phyloP scores from a whole-genome alignment of 2,888 invertebrate species.

The Amphiduros pacificus region DNA sequence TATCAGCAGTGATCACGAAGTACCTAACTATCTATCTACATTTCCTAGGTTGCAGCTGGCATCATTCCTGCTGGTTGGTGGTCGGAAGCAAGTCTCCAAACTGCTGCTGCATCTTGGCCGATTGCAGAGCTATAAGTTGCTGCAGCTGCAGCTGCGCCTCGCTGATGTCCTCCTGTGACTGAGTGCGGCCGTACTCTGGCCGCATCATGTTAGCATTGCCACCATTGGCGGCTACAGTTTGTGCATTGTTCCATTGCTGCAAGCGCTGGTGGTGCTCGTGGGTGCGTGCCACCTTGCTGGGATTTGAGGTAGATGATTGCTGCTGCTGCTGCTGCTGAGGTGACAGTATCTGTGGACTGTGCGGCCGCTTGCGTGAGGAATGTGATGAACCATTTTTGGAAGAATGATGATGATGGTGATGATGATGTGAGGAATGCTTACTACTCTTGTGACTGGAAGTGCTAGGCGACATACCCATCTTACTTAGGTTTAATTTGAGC shows the following conservation, averaged over 20 bases:
- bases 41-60: too few relatives aligned
- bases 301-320: too few relatives aligned
- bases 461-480: background rate
- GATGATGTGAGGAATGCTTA: background rate
- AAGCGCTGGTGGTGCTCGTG: background rate
- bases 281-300: slow-evolving; percentile 6
- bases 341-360: too few relatives aligned
- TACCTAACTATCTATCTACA: too few relatives aligned
- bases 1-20: too few relatives aligned
- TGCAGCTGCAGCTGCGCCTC: slow-evolving; percentile 2
- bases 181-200: slow-evolving; percentile 1
- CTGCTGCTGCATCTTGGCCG: too few relatives aligned
- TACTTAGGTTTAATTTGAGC: slow-evolving; percentile 6
- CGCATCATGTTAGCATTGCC: too few relatives aligned
- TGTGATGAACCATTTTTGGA: slow-evolving; percentile 2
- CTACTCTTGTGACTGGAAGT: background rate
- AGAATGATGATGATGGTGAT: slow-evolving; percentile 7
- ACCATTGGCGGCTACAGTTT: background rate
- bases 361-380: slow-evolving; percentile 11
- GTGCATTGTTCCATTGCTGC: background rate
- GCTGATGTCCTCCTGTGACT: slow-evolving; percentile 1
- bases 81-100: too few relatives aligned
- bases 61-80: too few relatives aligned
- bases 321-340: too few relatives aligned
- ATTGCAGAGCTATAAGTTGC: too few relatives aligned